Evolutionary conservation across 2,888 invertebrate species (phyloP), one percentile per base, ranked within the genome.

Genomic region (Dicycla oo): DNA sequence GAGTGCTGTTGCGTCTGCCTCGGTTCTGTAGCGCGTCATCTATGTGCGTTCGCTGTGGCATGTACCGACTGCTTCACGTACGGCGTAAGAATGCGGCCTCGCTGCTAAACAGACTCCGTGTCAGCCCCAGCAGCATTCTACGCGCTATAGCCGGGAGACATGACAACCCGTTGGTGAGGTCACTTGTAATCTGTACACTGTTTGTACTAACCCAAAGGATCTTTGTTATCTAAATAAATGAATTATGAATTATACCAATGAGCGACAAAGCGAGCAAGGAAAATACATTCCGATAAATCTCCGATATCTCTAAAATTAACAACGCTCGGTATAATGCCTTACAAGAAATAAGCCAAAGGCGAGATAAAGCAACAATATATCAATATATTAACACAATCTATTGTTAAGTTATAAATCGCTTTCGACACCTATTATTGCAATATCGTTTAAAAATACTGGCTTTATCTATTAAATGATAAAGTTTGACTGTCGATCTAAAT

Each of bases 371-470:
- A 82, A 72, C 74, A 81, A 81, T 75, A 75, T 72, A 73, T 69
- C 74, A 67, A 81, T 81, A 69, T 69, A 84, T 81, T 80, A 70
- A 79, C 60, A 69, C 74, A 83, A 82, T 78, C 86, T 53, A 83
- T 84, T 84, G 86, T 81, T 81, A 78, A 74, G 78, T 82, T 73
- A 86, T 80, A 85, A 82, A 86, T 85, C 67, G 76, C 67, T 86
- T 86, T 86, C 76, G 64, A 86, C 85, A 86, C 81, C 69, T 79
- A 75, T 76, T 83, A 81, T 86, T 83, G 85, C 82, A 75, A 73
- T 84, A 80, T 69, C 66, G 47, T 49, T 73, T 73, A 73, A 82
- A 86, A 86, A 84, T 79, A 81, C 61, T 43, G 18, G 43, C 67
- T 80, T 70, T 77, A 82, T 86, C 80, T 80, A 66, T 64, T 66